Percentiles rank a stretch among this genome's conserved stretches.
These are phyloP conservation scores for Cecropterus lyciades DNA, from an alignment of 1,140 invertebrate species.

Conservation along the genomic window DNA sequence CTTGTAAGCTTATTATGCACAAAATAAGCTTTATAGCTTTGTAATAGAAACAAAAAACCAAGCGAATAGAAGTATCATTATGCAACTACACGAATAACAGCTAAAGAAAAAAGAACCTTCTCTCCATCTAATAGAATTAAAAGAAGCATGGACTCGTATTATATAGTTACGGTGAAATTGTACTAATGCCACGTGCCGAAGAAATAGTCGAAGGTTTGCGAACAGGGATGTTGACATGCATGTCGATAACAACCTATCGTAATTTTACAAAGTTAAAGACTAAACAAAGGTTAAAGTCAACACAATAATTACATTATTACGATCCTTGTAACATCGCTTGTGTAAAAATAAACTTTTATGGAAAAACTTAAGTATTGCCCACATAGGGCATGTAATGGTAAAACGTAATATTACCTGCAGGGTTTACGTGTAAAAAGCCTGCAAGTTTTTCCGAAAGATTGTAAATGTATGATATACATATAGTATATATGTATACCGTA, in stretches of 20 bases:
- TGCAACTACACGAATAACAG: neutral
- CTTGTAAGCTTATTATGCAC: neutral
- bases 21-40: slow-evolving; percentile 37
- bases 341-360: no score
- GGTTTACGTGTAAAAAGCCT: no score
- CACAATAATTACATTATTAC: no score
- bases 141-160: slow-evolving; percentile 34
- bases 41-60: slow-evolving; percentile 33
- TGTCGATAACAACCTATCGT: slow-evolving; percentile 12
- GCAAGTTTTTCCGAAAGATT: no score
- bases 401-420: no score
- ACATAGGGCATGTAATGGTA: no score
- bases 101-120: slow-evolving; percentile 28
- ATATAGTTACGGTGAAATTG: slow-evolving; percentile 54
- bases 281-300: no score
- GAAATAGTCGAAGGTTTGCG: slow-evolving; percentile 51
- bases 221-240: slow-evolving; percentile 40
- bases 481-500: no score
- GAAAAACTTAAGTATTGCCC: no score
- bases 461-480: no score
- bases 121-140: slow-evolving; percentile 5
- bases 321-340: no score
- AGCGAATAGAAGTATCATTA: slow-evolving; percentile 11
- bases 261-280: no score
- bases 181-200: slow-evolving; percentile 55